Evolutionary conservation across 1,140 invertebrate species (phyloP), one percentile per base, ranked within the genome.

Genomic region (Bombus superbus): DNA sequence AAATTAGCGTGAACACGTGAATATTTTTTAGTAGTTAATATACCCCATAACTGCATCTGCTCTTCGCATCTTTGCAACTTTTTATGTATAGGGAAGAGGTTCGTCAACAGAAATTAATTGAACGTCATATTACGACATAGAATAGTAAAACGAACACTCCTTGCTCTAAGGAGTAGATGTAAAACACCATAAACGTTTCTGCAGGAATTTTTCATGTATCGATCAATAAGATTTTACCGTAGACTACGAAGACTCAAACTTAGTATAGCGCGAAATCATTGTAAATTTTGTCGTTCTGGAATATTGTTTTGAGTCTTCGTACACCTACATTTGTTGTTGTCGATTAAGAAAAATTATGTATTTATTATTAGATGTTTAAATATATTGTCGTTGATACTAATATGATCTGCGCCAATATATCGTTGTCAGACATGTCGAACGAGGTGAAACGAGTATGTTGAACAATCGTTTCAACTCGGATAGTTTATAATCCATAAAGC

Each of bases 341-440:
- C 78, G 44, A 81, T 62, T 73, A 77, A 81, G 42, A 53, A 22
- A 68, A 76, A 80, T 40, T 76, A 18, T 68, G 62, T 68, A 75
- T 40, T 44, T 79, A 80, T 69, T 57, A 78, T 78, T 81, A 88
- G 83, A 68, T 76, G 71, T 84, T 85, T 79, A 79, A 88, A 44
- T n/a, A 75, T 66, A 69, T 88, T 85, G 44, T 35, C 44, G 59
- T 81, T 76, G 68, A 35, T 53, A 32, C 3, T 44, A 62, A 38
- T 53, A 38, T n/a, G 53, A 87, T 75, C 42, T 18, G 13, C 78
- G 62, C 32, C 66, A 64, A 73, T 75, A 59, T 22, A 44, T 71
- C 28, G 62, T 32, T n/a, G 75, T 82, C 25, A 32, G 13, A 35
- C 40, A 40, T 44, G 53, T 64, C 40, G 13, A 59, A 72, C 44